These are phyloP conservation scores for Buphagus erythrorhynchus DNA, from an alignment of 2,797 vertebrate genomes.

Conservation along the genomic window DNA sequence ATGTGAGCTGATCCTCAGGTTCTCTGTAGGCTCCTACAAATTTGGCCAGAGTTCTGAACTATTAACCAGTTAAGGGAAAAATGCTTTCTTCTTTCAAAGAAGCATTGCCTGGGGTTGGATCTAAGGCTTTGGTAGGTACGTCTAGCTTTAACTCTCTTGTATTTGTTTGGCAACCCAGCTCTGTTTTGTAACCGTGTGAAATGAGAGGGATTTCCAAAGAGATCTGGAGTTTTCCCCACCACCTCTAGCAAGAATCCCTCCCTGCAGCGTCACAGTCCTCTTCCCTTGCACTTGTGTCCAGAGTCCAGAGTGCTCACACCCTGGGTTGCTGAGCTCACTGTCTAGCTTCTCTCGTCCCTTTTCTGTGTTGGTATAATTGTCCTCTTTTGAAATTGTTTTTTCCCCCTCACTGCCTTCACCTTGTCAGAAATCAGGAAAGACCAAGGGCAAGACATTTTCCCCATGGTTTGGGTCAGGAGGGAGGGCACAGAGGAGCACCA, in stretches of 20 bases:
- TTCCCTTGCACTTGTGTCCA: rapidly evolving
- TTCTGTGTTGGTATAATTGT: background rate
- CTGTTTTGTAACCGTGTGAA: background rate
- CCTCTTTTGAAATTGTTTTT: background rate
- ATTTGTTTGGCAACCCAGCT: background rate
- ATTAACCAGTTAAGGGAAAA: background rate
- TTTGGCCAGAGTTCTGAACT: background rate
- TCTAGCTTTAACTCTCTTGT: background rate
- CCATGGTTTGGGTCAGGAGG: background rate
- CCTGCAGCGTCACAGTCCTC: background rate
- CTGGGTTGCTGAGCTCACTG: background rate
- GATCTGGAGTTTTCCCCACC: background rate
- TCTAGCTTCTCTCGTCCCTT: background rate
- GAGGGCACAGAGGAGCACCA: rapidly evolving
- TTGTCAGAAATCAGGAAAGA: background rate
- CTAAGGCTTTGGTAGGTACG: background rate
- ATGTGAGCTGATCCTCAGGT: background rate
- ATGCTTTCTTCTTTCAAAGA: background rate
- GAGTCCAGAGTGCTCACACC: background rate
- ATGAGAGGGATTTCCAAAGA: background rate
- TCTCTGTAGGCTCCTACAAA: background rate
- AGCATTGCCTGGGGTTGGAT: background rate
- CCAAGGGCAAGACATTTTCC: background rate
- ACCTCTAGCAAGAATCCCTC: background rate
- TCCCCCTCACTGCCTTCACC: background rate